Base-by-base conservation (phyloP, 1,140 invertebrate genomes). In the Littorina saxatilis region DNA sequence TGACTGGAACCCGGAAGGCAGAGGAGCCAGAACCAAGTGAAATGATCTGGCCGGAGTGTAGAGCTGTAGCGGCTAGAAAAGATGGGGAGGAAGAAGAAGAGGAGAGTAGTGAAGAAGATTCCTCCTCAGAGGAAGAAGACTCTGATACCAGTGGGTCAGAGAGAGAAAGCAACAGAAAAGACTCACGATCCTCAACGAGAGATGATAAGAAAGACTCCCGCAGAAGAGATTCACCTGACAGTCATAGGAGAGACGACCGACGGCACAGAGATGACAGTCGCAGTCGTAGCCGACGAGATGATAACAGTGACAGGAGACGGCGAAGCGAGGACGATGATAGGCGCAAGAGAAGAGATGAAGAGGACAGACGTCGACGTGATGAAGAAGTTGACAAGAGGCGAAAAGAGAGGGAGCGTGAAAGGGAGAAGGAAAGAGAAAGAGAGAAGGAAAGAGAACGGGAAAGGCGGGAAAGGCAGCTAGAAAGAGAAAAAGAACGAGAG, bases 401-500 rank as follows among this genome's bases (percentile, higher is more conserved):
- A 23, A 43, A 61, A n/a, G 55, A 76, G 58, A 55, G 76, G 32
- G 79, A 81, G 17, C 47, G 47, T 35, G 72, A 61, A 40, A 61
- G 47, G 68, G 72, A 72, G 52, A 66, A 73, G 55, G 72, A 74
- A 23, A 82, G 68, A 40, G 82, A 84, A 63, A 82, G 77, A 83
- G 82, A 85, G 23, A 47, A 20, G 58, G 32, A 79, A 37, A 68
- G 72, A 27, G 77, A 79, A 27, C 35, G 58, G 15, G 76, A 79
- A 23, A 83, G 72, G 35, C 68, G 73, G 47, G 74, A 82, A 43
- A 68, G 73, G 39, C 68, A 82, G 40, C 43, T 55, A 47, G 76
- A 81, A 37, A 80, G 86, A 76, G 77, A 83, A 50, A 75, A 80
- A 37, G 76, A 68, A 43, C 68, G 73, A 47, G 68, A 80, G 50